Base-by-base conservation (phyloP, 37 sponge, comb jelly and placozoan genomes). In the Crambe crambe region DNA sequence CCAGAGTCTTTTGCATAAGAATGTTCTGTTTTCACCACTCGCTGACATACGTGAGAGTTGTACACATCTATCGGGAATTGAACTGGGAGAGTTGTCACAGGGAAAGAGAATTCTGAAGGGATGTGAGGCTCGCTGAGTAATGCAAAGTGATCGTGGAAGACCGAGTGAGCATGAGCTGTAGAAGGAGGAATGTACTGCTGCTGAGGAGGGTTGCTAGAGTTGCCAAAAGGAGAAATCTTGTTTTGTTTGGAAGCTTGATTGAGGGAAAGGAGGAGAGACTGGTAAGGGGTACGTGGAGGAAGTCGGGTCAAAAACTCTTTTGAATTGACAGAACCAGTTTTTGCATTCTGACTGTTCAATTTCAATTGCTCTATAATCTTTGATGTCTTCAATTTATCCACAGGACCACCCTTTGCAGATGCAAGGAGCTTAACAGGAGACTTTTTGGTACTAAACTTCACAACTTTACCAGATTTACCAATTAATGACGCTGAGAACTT, bases 71-170 rank as follows among this genome's bases (percentile, higher is more conserved):
- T 42, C 10, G 83, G 83, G 12, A 65, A 35, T 18, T 36, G 23
- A 34, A 82, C 54, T 2, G 65, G 83, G 23, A 82, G 75, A 25
- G 41, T 65, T 1, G 65, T 51, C 27, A 74, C 56, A 0, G 65
- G 64, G 27, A 31, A 9, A 35, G 66, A 73, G 35, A 74, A 74
- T 15, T 82, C 83, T 30, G 34, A 1, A 0, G 75, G 75, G 26
- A 82, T 65, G 37, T 74, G 75, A 22, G 63, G 32, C 21, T 42
- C 38, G 25, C 75, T 74, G 37, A 82, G 65, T 27, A 64, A 34
- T 35, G 83, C 41, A 42, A 82, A 82, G 66, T 82, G 83, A 37
- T 82, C 83, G 29, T 74, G 83, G 66, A 82, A 82, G 23, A 82
- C 65, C 1, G 75, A 63, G 66, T 82, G 75, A 26, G 44, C 17